Base-by-base conservation (phyloP, 2,888 invertebrate species). In the Lamellibrachia satsuma region DNA sequence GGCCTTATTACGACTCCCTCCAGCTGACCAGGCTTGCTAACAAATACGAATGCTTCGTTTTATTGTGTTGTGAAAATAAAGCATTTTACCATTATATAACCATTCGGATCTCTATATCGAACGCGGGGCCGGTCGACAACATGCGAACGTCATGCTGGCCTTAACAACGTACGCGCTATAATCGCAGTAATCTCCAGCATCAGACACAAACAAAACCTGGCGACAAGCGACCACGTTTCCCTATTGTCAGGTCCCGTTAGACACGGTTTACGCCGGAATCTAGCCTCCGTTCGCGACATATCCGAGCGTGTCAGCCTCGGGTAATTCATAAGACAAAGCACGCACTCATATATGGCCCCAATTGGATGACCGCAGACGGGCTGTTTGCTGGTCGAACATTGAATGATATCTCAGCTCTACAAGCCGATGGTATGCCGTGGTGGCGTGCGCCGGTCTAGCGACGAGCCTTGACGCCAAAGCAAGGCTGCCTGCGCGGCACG, bases 281-380 rank as follows among this genome's bases (percentile, higher is more conserved):
- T n/a, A n/a, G n/a, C 75, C 6, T 22, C 75, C n/a, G 75, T 75
- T 15, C 75, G 75, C 75, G 75, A 75, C 75, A 15, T 75, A 75
- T 75, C 75, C 75, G 75, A 75, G 22, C 75, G 11, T 75, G 75
- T 75, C 22, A n/a, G 75, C 75, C 75, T 75, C 75, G 75, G 75
- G 75, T 75, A 75, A 75, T 75, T 15, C 75, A 22, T 75, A 75
- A 75, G 75, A 75, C 75, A 75, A 75, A 75, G 75, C 75, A 75
- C 15, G n/a, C 75, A 75, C 75, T 75, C 75, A 75, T 75, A 75
- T 75, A 75, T 75, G 75, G 75, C 75, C 75, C 75, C 75, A 75
- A 6, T 75, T 75, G 75, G 22, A 75, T 22, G 75, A 75, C 75
- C 75, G 22, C 75, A 75, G 75, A 22, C 75, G 22, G 15, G n/a